phyloP scores from a whole-genome alignment of 2,797 vertebrate genomes.

The Semaprochilodus insignis region DNA sequence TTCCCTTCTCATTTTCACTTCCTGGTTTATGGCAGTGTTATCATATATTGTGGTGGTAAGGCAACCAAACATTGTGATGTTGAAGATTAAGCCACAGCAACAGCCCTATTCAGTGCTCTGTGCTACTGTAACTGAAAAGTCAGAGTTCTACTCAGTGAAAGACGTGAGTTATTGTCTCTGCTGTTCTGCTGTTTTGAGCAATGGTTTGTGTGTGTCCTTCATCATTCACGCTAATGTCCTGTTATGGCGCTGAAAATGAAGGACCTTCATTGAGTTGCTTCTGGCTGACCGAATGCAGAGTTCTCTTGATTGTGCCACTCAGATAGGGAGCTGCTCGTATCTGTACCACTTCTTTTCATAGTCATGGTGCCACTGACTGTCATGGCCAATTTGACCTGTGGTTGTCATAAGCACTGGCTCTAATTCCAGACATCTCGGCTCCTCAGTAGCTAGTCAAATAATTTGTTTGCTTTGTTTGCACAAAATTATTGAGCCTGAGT shows the following conservation, averaged over 20 bases:
- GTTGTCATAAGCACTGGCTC: not conserved
- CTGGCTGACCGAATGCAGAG: slow-evolving; percentile 8
- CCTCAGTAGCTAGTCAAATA: not conserved
- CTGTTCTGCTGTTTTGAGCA: slow-evolving; percentile 7
- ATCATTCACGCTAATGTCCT: slow-evolving; percentile 33
- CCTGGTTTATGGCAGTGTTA: not conserved
- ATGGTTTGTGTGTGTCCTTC: slow-evolving; percentile 6
- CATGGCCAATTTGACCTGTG: slow-evolving; percentile 5
- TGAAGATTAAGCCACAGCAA: not conserved
- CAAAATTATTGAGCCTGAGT: slow-evolving; percentile 18
- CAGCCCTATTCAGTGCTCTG: not conserved
- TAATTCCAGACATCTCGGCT: not conserved
- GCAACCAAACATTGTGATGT: not conserved
- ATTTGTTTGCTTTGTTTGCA: slow-evolving; percentile 41
- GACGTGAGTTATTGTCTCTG: slow-evolving; percentile 23
- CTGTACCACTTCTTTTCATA: slow-evolving; percentile 3
- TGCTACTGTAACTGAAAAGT: not conserved
- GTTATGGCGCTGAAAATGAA: slow-evolving; percentile 24
- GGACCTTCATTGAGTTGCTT: slow-evolving; percentile 8
- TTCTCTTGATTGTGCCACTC: slow-evolving; percentile 44
- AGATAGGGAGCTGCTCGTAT: slow-evolving; percentile 24
- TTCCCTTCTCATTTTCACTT: not conserved
- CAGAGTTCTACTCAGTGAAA: not conserved
- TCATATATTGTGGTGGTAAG: not conserved
- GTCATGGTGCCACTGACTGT: slow-evolving; percentile 36